A percentile compares a stretch with the other conserved stretches of the same genome.
These are phyloP conservation scores for Aleadryas rufinucha DNA, from an alignment of 2,113 vertebrate species.

Conservation along the genomic window DNA sequence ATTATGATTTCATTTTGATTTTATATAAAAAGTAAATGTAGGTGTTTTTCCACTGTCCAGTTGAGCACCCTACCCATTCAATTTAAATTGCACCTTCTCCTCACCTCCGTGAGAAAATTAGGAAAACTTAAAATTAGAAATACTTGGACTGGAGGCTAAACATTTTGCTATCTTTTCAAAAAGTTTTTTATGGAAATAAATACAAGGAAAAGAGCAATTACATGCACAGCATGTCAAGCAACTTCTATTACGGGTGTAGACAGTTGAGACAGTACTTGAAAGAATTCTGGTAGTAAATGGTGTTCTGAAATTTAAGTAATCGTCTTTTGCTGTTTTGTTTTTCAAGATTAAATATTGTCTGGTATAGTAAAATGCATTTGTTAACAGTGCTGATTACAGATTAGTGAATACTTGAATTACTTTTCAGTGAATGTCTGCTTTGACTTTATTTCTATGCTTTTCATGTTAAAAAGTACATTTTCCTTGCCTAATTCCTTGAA, in stretches of 20 bases:
- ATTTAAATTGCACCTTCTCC: fast-evolving
- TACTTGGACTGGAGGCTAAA: neutral
- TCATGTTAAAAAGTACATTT: neutral
- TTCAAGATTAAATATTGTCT: neutral
- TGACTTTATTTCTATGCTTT: neutral
- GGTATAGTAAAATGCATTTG: neutral
- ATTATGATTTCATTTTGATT: neutral
- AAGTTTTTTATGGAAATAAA: neutral
- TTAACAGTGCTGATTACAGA: neutral
- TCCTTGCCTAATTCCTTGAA: neutral
- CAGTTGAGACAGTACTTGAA: neutral
- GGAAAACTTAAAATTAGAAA: neutral
- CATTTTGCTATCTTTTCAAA: neutral
- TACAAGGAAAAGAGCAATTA: neutral
- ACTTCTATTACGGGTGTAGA: neutral
- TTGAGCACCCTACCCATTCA: neutral
- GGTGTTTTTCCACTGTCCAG: neutral
- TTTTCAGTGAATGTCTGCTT: neutral
- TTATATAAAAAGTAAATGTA: neutral
- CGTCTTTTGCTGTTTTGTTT: neutral
- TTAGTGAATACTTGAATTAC: neutral
- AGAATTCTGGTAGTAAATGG: neutral
- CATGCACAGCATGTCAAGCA: neutral
- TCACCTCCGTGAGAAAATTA: neutral
- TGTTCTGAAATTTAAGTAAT: neutral